Percentiles rank a stretch among this genome's conserved stretches.
These are phyloP conservation scores for Abrostola tripartita DNA, from an alignment of 2,888 invertebrate species.

Conservation along the genomic window DNA sequence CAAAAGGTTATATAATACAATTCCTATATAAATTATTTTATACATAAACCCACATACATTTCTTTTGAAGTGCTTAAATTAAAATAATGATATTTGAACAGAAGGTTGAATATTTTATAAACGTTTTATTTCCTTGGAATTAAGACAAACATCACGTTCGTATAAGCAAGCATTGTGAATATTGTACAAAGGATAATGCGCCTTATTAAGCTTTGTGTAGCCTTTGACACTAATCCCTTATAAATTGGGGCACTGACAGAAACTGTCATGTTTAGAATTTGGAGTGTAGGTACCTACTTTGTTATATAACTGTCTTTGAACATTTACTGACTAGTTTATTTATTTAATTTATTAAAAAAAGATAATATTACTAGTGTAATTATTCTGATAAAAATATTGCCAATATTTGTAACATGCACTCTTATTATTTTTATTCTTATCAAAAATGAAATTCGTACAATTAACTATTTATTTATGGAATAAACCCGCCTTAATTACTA, in stretches of 20 bases:
- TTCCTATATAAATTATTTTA: not conserved
- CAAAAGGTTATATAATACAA: too few relatives aligned
- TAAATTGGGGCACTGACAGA: slow-evolving; percentile 3
- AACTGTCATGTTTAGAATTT: not conserved
- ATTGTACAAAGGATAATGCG: not conserved
- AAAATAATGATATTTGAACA: not conserved
- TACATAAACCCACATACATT: not conserved
- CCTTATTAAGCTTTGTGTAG: slow-evolving; percentile 15
- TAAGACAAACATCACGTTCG: not conserved
- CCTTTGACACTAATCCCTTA: slow-evolving; percentile 14
- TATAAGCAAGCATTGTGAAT: not conserved
- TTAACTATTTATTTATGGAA: too few relatives aligned
- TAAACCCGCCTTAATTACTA: too few relatives aligned
- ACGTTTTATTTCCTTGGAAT: not conserved
- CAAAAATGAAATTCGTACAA: too few relatives aligned
- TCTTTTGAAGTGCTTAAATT: not conserved
- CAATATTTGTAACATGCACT: too few relatives aligned
- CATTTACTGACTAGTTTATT: not conserved
- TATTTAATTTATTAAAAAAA: too few relatives aligned
- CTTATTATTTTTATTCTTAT: too few relatives aligned
- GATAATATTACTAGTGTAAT: too few relatives aligned
- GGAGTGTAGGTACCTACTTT: not conserved
- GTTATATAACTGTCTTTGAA: not conserved
- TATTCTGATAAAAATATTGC: too few relatives aligned
- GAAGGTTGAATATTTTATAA: not conserved